phyloP scores from a whole-genome alignment of 1,140 invertebrate species.

The Phthorimaea operculella region DNA sequence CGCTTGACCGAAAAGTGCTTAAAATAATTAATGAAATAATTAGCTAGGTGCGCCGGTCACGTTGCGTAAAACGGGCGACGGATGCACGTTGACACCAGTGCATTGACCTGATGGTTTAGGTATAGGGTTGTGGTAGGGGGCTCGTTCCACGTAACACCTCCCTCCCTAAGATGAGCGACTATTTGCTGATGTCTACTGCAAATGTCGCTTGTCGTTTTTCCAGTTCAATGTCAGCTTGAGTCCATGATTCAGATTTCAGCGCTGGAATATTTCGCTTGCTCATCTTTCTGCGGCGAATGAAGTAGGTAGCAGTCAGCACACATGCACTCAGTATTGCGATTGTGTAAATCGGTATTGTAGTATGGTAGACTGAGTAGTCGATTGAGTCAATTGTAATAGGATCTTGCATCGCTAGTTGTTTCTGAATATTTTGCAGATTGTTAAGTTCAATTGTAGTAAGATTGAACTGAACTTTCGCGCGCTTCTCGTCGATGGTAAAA shows the following conservation, averaged over 20 bases:
- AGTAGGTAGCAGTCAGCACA: background rate
- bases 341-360: background rate
- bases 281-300: background rate
- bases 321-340: slow-evolving; percentile 8
- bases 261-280: background rate
- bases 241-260: slow-evolving; percentile 1
- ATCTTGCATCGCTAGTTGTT: slow-evolving; percentile 1
- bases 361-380: background rate
- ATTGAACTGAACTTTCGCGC: background rate
- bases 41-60: too few relatives aligned
- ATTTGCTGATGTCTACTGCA: slow-evolving; percentile 7
- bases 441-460: slow-evolving; percentile 4
- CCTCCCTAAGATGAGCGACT: slow-evolving; percentile 7
- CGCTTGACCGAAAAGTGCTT: too few relatives aligned
- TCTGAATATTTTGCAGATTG: slow-evolving; percentile 4
- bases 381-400: slow-evolving; percentile 1
- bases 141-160: too few relatives aligned
- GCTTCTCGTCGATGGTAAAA: too few relatives aligned
- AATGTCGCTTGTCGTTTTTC: slow-evolving; percentile 5
- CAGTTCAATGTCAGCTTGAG: background rate
- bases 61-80: too few relatives aligned
- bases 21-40: too few relatives aligned
- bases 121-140: too few relatives aligned
- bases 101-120: too few relatives aligned
- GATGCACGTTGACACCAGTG: too few relatives aligned